Evolutionary conservation across 2,113 vertebrate genomes (phyloP).

Genomic region (Balaeniceps rex): DNA sequence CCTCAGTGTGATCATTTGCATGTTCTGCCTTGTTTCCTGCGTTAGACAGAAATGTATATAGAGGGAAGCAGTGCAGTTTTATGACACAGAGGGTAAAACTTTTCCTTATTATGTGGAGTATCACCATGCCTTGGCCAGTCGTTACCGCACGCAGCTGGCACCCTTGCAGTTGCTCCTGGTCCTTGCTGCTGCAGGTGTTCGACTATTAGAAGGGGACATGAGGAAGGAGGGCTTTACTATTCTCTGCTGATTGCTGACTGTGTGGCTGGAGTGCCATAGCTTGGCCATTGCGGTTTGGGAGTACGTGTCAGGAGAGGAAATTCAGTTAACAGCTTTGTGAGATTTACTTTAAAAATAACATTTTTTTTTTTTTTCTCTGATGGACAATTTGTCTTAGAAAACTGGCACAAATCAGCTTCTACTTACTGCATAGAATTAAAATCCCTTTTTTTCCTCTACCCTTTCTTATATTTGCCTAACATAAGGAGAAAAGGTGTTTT

Average conservation of each 20-base stretch:
- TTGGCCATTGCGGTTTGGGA: background rate
- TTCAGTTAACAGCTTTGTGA: background rate
- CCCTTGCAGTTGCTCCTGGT: background rate
- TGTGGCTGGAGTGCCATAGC: background rate
- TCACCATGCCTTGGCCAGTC: rapidly evolving
- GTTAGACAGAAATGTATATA: rapidly evolving
- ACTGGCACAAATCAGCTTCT: background rate
- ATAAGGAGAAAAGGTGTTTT: background rate
- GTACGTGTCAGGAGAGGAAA: background rate
- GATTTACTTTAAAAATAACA: background rate
- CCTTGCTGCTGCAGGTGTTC: background rate
- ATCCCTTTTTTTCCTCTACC: background rate
- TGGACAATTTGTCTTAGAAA: background rate
- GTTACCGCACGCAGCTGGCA: background rate
- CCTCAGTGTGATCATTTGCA: background rate
- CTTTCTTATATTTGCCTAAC: background rate
- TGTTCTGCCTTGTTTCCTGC: background rate
- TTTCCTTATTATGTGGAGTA: background rate
- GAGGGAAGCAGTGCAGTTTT: background rate
- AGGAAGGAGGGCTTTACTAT: background rate
- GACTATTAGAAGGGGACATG: background rate
- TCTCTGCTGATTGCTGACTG: background rate
- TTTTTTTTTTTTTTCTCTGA: background rate
- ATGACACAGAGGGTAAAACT: background rate
- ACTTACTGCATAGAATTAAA: background rate